Evolutionary conservation across 1,140 invertebrate genomes (phyloP).

Genomic region (Cotesia glomerata): DNA sequence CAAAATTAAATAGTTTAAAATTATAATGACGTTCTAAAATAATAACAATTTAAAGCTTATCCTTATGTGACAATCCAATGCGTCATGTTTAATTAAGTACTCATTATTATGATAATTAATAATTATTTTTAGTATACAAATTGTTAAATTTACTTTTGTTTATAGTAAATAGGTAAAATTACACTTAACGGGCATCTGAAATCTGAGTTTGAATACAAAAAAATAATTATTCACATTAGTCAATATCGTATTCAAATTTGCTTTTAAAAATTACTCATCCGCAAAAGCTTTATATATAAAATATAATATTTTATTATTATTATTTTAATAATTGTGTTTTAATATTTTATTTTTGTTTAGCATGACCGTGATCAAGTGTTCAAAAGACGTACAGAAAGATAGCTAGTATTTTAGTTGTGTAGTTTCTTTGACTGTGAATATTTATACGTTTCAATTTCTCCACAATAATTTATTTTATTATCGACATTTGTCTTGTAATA

Average conservation of each 20-base stretch:
- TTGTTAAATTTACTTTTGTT: not conserved
- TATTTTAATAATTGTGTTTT: conserved; percentile 2
- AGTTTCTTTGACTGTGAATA: not conserved
- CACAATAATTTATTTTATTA: not conserved
- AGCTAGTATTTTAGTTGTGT: not conserved
- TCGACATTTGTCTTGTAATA: not conserved
- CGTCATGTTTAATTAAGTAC: too few relatives aligned
- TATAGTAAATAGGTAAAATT: conserved; percentile 3
- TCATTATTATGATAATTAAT: too few relatives aligned
- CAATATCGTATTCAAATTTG: conserved; percentile 23
- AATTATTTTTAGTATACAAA: too few relatives aligned
- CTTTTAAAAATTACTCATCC: conserved; percentile 18
- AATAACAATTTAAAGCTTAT: too few relatives aligned
- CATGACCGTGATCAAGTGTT: too few relatives aligned
- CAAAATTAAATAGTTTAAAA: too few relatives aligned
- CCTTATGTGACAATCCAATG: too few relatives aligned
- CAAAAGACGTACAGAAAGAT: not conserved
- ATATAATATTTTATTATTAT: conserved; percentile 26
- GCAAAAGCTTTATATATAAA: conserved; percentile 33
- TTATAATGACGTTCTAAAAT: too few relatives aligned
- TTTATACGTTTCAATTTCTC: not conserved
- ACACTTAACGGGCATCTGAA: not conserved
- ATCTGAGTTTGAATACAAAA: conserved; percentile 6
- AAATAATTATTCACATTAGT: not conserved
- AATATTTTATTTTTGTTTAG: not conserved